Evolutionary conservation across 2,797 vertebrate species (phyloP).

Genomic region (Numenius phaeopus): DNA sequence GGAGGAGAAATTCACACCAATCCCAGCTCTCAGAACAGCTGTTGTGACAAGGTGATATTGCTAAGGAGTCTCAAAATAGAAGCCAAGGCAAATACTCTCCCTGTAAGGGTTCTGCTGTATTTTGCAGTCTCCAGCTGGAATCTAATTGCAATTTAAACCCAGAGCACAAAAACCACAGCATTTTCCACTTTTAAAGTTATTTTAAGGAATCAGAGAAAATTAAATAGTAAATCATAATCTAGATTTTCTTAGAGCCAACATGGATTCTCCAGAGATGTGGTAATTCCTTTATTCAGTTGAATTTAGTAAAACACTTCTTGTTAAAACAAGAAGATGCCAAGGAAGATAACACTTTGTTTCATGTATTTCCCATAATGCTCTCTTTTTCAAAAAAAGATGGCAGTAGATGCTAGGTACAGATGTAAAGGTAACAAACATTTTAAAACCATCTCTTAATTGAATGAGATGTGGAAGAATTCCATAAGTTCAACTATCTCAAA

Average conservation of each 20-base stretch:
- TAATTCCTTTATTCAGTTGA: neutral
- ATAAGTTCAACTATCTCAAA: neutral
- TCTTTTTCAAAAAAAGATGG: neutral
- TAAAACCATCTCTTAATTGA: neutral
- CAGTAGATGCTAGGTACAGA: neutral
- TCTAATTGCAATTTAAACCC: slow-evolving; percentile 78
- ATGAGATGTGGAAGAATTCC: no score
- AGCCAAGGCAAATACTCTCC: slow-evolving; percentile 66
- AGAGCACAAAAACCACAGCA: slow-evolving; percentile 41
- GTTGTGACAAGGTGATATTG: slow-evolving; percentile 78
- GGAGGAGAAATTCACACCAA: slow-evolving; percentile 68
- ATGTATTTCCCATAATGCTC: neutral
- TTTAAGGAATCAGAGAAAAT: slow-evolving; percentile 57
- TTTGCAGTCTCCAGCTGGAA: slow-evolving; percentile 77
- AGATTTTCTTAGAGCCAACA: neutral
- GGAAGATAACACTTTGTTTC: neutral
- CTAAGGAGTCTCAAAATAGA: slow-evolving; percentile 76
- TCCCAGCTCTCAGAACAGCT: slow-evolving; percentile 75
- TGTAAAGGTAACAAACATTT: neutral
- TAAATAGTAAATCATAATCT: slow-evolving; percentile 41
- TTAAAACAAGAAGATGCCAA: neutral
- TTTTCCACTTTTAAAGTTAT: slow-evolving; percentile 23
- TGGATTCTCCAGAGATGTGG: neutral
- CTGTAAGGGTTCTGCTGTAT: slow-evolving; percentile 62
- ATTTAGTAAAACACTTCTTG: neutral